Conservation (phyloP, 2,797 vertebrate genomes). For the Sciurus vulgaris region DNA sequence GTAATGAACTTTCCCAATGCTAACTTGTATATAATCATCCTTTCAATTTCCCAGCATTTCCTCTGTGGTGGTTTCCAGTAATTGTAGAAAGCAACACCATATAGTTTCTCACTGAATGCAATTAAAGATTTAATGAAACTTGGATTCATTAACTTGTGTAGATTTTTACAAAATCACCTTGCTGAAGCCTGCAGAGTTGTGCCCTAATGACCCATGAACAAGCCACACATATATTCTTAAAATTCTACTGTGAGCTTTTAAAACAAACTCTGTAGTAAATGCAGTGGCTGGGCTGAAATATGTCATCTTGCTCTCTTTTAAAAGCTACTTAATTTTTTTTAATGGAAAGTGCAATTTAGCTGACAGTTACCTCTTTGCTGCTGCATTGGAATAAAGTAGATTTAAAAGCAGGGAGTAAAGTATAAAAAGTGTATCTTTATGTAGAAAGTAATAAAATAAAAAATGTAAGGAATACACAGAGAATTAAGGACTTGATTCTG, state of each 20-base stretch:
- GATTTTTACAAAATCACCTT: slow-evolving; percentile 73
- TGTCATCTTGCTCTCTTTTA: slow-evolving; percentile 26
- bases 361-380: slow-evolving; percentile 46
- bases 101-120: slow-evolving; percentile 44
- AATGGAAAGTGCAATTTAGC: slow-evolving; percentile 60
- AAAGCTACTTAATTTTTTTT: slow-evolving; percentile 72
- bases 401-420: slow-evolving; percentile 18
- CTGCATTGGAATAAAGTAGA: slow-evolving; percentile 43
- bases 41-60: slow-evolving; percentile 63
- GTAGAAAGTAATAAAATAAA: slow-evolving; percentile 28
- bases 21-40: slow-evolving; percentile 32
- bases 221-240: slow-evolving; percentile 49
- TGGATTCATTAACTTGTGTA: slow-evolving; percentile 63
- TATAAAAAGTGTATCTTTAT: slow-evolving; percentile 33
- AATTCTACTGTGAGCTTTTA: slow-evolving; percentile 53
- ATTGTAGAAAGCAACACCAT: slow-evolving; percentile 55
- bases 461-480: slow-evolving; percentile 11
- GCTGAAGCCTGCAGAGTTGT: slow-evolving; percentile 60
- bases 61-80: slow-evolving; percentile 45
- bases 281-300: slow-evolving; percentile 48
- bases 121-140: slow-evolving; percentile 73
- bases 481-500: neutral
- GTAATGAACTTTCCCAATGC: neutral
- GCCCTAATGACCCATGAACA: slow-evolving; percentile 58
- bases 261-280: slow-evolving; percentile 66